phyloP scores from a whole-genome alignment of 2,888 invertebrate species.

The Hydraecia micacea region DNA sequence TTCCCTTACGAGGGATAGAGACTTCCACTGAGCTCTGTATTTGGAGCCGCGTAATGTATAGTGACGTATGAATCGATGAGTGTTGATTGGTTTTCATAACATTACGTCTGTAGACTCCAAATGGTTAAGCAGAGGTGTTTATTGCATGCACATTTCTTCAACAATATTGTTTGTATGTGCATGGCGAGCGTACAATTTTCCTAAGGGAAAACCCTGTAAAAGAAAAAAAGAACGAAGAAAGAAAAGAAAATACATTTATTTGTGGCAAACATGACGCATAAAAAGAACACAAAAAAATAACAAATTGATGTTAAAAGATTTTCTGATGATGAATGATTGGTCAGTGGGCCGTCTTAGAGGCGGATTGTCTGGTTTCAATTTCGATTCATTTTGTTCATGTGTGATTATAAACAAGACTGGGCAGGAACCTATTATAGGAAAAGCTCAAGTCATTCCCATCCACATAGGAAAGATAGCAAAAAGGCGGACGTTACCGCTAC shows the following conservation, averaged over 20 bases:
- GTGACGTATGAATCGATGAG: slow-evolving; percentile 53
- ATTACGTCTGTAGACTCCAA: not conserved
- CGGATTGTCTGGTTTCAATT: not conserved
- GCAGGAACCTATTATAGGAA: not conserved
- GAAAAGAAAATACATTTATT: too few relatives aligned
- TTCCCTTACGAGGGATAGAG: slow-evolving; percentile 47
- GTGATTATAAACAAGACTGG: not conserved
- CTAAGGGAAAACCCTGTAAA: too few relatives aligned
- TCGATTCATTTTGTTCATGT: not conserved
- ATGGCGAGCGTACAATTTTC: not conserved
- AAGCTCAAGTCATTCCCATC: not conserved
- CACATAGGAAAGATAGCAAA: not conserved
- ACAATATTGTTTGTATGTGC: not conserved
- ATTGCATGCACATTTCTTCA: not conserved
- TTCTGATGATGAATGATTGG: too few relatives aligned
- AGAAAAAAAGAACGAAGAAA: too few relatives aligned
- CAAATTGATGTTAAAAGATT: too few relatives aligned
- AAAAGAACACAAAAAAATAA: too few relatives aligned
- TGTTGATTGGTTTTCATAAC: slow-evolving; percentile 50
- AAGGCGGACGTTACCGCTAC: slow-evolving; percentile 3
- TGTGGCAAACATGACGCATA: too few relatives aligned
- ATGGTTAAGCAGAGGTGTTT: not conserved
- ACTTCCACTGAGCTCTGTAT: slow-evolving; percentile 38
- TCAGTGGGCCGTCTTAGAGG: too few relatives aligned
- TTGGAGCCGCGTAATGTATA: slow-evolving; percentile 44